phyloP scores from a whole-genome alignment of 37 sponge, comb jelly and placozoan species.

The Aplysina aerophoba region DNA sequence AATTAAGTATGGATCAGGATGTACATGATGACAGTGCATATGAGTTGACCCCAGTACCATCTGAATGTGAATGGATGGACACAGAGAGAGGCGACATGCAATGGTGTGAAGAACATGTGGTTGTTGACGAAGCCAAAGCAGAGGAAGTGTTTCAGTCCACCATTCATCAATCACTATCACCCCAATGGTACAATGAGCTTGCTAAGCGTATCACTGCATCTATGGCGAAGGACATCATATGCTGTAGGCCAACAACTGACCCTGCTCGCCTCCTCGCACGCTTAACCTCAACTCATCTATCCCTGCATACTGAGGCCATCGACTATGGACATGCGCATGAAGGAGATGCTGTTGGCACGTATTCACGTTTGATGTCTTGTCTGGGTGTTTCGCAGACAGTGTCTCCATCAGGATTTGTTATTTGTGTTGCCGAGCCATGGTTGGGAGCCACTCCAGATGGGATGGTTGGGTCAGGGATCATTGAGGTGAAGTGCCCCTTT shows the following conservation, averaged over 20 bases:
- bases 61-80: slow-evolving; percentile 32
- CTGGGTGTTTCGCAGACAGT: neutral
- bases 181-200: too few relatives aligned
- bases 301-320: neutral
- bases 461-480: slow-evolving; percentile 16
- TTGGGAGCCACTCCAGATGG: slow-evolving; percentile 43
- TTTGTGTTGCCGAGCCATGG: slow-evolving; percentile 26
- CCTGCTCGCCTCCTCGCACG: slow-evolving; percentile 25
- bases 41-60: slow-evolving; percentile 32
- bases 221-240: slow-evolving; percentile 22
- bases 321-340: slow-evolving; percentile 27
- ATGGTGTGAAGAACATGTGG: slow-evolving; percentile 32
- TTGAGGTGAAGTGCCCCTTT: slow-evolving; percentile 34
- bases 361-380: neutral
- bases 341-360: neutral
- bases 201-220: too few relatives aligned
- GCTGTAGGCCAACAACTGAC: slow-evolving; percentile 19
- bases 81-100: neutral
- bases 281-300: slow-evolving; percentile 1
- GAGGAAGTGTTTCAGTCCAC: too few relatives aligned
- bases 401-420: slow-evolving; percentile 19
- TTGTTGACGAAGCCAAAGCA: too few relatives aligned
- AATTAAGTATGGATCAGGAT: neutral
- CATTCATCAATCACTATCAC: too few relatives aligned
- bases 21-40: neutral